Conservation (phyloP, 1,140 invertebrate genomes). For the Ostrea denselamellosa region DNA sequence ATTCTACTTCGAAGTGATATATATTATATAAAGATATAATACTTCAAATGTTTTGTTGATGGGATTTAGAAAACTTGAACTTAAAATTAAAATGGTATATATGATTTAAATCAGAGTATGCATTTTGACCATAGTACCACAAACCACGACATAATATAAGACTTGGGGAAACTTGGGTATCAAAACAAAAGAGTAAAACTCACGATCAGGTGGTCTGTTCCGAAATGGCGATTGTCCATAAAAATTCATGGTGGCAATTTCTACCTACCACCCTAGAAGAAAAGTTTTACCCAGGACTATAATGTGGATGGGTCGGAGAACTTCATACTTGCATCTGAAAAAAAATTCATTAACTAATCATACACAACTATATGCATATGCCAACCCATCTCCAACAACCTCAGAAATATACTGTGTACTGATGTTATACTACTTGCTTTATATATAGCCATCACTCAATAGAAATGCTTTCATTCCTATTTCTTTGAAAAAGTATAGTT, state of each 20-base stretch:
- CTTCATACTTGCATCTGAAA: neutral
- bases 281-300: too few relatives aligned
- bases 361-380: too few relatives aligned
- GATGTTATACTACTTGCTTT: neutral
- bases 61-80: too few relatives aligned
- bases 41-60: too few relatives aligned
- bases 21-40: too few relatives aligned
- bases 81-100: too few relatives aligned
- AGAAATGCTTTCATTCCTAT: neutral
- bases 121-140: too few relatives aligned
- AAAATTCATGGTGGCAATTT: neutral
- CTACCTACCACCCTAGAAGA: neutral
- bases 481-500: neutral
- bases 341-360: neutral
- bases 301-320: neutral
- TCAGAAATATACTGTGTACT: neutral
- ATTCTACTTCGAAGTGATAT: too few relatives aligned
- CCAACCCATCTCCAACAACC: too few relatives aligned
- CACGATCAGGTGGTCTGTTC: neutral
- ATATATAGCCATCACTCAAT: neutral
- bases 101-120: too few relatives aligned
- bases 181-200: neutral
- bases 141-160: too few relatives aligned
- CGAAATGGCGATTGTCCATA: neutral
- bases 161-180: neutral